phyloP scores from a whole-genome alignment of 2,888 invertebrate genomes.

The Mylabris sibirica region DNA sequence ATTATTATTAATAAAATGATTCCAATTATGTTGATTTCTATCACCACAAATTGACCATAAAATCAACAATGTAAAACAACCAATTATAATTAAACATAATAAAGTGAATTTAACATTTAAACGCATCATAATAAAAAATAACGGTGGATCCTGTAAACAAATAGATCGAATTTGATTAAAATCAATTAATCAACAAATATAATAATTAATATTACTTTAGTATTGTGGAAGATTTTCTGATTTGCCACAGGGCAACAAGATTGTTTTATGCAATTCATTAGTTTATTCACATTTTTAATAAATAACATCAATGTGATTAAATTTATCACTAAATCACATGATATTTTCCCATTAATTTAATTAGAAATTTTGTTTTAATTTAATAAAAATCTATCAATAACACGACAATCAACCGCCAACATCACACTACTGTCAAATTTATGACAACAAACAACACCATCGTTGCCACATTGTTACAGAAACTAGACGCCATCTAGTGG shows the following conservation, averaged over 20 bases:
- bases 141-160: slow-evolving; percentile 57
- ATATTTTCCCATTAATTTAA: background rate
- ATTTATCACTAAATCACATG: slow-evolving; percentile 1
- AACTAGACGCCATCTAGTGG: background rate
- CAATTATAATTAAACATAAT: slow-evolving; percentile 69
- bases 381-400: background rate
- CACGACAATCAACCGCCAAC: slow-evolving; percentile 16
- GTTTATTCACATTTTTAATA: slow-evolving; percentile 38
- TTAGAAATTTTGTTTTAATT: background rate
- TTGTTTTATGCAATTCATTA: slow-evolving; percentile 50
- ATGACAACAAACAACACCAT: background rate
- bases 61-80: slow-evolving; percentile 72
- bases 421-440: slow-evolving; percentile 13
- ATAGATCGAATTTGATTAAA: background rate
- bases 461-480: background rate
- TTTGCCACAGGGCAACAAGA: slow-evolving; percentile 51
- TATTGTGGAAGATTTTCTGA: slow-evolving; percentile 53
- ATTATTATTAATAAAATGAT: slow-evolving; percentile 34
- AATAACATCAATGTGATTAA: background rate
- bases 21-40: slow-evolving; percentile 44
- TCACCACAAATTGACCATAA: slow-evolving; percentile 82
- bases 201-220: slow-evolving; percentile 44
- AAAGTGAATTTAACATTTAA: slow-evolving; percentile 80
- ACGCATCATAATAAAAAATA: slow-evolving; percentile 74
- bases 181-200: background rate